Conservation (phyloP, 1,140 invertebrate genomes). For the Lycorma delicatula region DNA sequence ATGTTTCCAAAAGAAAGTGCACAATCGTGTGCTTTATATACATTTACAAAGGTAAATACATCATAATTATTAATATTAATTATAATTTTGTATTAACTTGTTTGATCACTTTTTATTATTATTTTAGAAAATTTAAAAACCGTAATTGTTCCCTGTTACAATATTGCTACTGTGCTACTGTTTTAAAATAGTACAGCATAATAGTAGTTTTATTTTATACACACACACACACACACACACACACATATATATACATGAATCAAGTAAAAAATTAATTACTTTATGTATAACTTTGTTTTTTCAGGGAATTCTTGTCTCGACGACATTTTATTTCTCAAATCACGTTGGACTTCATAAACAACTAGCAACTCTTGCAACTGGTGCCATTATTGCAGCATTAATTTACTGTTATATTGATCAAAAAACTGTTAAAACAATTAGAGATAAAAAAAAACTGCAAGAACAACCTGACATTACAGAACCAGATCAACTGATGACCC, state of each 20-base stretch:
- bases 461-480: too few species aligned
- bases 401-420: neutral
- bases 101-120: neutral
- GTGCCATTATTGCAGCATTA: neutral
- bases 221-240: neutral
- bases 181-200: too few species aligned
- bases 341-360: constrained; percentile 4
- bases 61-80: neutral
- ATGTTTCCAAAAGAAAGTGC: constrained; percentile 45
- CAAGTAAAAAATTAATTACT: neutral
- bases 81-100: neutral
- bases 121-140: neutral
- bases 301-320: constrained; percentile 8
- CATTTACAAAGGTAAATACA: constrained; percentile 29
- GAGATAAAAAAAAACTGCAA: too few species aligned
- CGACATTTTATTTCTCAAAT: constrained; percentile 10
- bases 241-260: neutral
- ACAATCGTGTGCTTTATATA: constrained; percentile 31
- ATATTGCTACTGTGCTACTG: too few species aligned
- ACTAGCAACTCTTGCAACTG: neutral
- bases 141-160: neutral
- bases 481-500: too few species aligned
- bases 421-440: neutral
- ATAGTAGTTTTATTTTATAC: too few species aligned
- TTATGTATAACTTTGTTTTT: neutral